Percentiles rank a stretch among this genome's conserved stretches.
phyloP scores from a whole-genome alignment of 64 coral and sea anemone species.

The Actinia equina region DNA sequence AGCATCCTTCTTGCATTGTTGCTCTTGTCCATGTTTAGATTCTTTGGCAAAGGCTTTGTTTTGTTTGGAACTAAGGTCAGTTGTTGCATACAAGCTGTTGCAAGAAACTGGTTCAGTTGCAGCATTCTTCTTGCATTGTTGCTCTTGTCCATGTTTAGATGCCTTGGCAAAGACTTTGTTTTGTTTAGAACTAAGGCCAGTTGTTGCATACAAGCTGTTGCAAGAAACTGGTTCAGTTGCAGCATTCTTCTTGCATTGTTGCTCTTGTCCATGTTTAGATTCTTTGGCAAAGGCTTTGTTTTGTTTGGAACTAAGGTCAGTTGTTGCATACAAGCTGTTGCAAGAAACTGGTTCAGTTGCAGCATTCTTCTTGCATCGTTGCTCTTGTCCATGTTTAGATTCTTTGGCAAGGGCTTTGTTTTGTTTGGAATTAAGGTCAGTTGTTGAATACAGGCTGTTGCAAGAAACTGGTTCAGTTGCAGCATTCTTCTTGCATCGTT shows the following conservation, averaged over 20 bases:
- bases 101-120: neutral
- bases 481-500: neutral
- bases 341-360: neutral
- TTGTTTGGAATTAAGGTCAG: neutral
- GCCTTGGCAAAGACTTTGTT: too few species aligned
- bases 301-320: neutral
- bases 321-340: neutral
- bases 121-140: neutral
- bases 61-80: neutral
- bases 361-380: neutral
- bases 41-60: too few species aligned
- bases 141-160: neutral
- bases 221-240: neutral
- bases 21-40: neutral
- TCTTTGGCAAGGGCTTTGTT: too few species aligned
- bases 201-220: neutral
- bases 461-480: neutral
- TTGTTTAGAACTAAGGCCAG: neutral
- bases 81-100: neutral
- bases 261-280: neutral
- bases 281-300: too few species aligned
- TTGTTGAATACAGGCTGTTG: neutral
- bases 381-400: too few species aligned
- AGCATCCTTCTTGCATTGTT: neutral
- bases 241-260: neutral